phyloP scores from a whole-genome alignment of 2,888 invertebrate species.

The Parascotia fuliginaria region DNA sequence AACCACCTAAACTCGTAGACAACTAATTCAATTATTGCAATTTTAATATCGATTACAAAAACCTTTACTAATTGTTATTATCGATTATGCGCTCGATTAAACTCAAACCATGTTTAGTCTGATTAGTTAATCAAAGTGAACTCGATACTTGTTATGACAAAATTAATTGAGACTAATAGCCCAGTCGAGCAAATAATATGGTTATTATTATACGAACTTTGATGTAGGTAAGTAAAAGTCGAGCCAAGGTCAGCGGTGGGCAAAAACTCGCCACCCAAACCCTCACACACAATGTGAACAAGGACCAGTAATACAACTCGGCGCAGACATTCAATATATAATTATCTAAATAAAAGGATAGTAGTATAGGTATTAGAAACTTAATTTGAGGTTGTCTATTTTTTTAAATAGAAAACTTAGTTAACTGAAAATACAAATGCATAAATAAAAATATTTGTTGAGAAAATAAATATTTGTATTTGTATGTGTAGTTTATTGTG shows the following conservation, averaged over 20 bases:
- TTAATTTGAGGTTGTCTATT: too few species aligned
- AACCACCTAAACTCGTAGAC: too few species aligned
- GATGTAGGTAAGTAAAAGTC: constrained; percentile 64
- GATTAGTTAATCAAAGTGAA: constrained; percentile 33
- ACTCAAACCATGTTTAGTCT: constrained; percentile 23
- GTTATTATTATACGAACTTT: constrained; percentile 53
- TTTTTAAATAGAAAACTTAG: too few species aligned
- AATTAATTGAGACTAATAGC: constrained; percentile 56
- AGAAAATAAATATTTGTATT: too few species aligned
- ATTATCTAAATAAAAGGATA: neutral
- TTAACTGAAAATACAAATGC: too few species aligned
- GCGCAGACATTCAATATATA: constrained; percentile 2
- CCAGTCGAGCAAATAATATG: constrained; percentile 48
- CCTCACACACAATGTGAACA: constrained; percentile 31
- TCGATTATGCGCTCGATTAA: constrained; percentile 14
- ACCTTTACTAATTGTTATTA: too few species aligned
- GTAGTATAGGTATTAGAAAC: too few species aligned
- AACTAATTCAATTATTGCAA: too few species aligned
- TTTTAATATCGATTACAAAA: too few species aligned
- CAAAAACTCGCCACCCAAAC: constrained; percentile 53
- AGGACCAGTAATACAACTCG: constrained; percentile 35
- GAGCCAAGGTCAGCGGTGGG: constrained; percentile 50
- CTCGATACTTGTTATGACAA: constrained; percentile 47
- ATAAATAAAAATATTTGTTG: too few species aligned
- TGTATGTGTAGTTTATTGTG: too few species aligned